phyloP scores from a whole-genome alignment of 2,113 vertebrate genomes.

The Megaleporinus macrocephalus region DNA sequence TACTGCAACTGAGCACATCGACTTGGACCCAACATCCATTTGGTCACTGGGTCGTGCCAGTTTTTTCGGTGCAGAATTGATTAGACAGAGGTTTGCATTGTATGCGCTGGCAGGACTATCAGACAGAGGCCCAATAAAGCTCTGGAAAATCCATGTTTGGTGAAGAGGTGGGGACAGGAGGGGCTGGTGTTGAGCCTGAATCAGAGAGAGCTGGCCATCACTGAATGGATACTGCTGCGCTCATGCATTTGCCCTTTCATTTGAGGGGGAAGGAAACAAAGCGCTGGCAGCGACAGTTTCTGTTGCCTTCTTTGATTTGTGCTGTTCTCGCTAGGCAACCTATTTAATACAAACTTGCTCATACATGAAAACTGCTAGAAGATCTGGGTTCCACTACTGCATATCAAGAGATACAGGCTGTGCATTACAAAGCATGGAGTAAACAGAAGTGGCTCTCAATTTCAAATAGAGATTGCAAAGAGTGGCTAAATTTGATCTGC shows the following conservation, averaged over 20 bases:
- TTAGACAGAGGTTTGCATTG: conserved; percentile 79
- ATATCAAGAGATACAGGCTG: neutral
- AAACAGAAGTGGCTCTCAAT: no score
- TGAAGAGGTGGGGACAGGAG: conserved; percentile 64
- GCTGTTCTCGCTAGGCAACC: conserved; percentile 51
- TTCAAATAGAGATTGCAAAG: no score
- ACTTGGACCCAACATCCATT: conserved; percentile 50
- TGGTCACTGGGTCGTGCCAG: conserved; percentile 60
- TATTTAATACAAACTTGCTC: conserved; percentile 8
- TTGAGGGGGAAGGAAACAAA: conserved; percentile 63
- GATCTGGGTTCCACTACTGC: neutral
- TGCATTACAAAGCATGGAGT: neutral
- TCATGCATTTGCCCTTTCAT: conserved; percentile 67
- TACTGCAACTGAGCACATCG: conserved; percentile 32
- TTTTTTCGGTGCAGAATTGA: conserved; percentile 71
- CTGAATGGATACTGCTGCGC: conserved; percentile 79
- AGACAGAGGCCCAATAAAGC: conserved; percentile 70
- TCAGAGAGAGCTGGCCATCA: conserved; percentile 66
- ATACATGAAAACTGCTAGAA: neutral
- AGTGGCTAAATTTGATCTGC: no score
- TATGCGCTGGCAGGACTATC: conserved; percentile 59
- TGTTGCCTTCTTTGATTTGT: conserved; percentile 72
- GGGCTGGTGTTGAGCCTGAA: conserved; percentile 69
- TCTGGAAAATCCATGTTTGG: conserved; percentile 74
- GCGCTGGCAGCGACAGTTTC: conserved; percentile 71